Evolutionary conservation across 2,113 vertebrate species (phyloP).

Genomic region (Carlito syrichta): DNA sequence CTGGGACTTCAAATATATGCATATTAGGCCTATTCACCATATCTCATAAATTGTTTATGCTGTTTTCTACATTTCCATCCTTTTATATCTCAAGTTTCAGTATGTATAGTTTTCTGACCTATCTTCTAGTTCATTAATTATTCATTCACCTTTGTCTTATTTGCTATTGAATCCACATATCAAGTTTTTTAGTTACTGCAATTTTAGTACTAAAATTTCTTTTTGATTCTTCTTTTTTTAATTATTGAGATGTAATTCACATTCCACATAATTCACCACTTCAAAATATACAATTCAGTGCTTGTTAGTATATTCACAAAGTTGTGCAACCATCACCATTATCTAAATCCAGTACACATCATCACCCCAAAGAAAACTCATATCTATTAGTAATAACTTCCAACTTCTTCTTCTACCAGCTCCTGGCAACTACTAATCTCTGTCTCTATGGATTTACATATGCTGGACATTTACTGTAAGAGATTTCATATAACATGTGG

Average conservation of each 20-base stretch:
- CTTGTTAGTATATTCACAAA: not conserved
- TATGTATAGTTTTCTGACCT: not conserved
- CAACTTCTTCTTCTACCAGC: not conserved
- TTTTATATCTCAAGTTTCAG: not conserved
- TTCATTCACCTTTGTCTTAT: not conserved
- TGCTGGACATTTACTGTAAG: not conserved
- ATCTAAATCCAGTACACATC: not conserved
- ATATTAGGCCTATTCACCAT: not conserved
- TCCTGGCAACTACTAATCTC: not conserved
- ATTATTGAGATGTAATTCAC: not conserved
- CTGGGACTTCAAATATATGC: not conserved
- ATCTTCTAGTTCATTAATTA: not conserved
- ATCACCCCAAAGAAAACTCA: not conserved
- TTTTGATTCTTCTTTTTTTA: not conserved
- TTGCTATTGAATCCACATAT: not conserved
- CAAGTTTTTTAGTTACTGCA: not conserved
- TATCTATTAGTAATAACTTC: not conserved
- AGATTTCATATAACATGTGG: not conserved
- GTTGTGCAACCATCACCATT: not conserved
- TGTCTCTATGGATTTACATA: not conserved
- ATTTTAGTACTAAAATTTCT: not conserved
- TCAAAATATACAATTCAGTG: not conserved
- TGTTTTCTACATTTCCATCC: not conserved
- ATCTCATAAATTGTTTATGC: not conserved
- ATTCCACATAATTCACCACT: not conserved